Conservation (phyloP, 2,797 vertebrate species). For the Brachymystax lenok region DNA sequence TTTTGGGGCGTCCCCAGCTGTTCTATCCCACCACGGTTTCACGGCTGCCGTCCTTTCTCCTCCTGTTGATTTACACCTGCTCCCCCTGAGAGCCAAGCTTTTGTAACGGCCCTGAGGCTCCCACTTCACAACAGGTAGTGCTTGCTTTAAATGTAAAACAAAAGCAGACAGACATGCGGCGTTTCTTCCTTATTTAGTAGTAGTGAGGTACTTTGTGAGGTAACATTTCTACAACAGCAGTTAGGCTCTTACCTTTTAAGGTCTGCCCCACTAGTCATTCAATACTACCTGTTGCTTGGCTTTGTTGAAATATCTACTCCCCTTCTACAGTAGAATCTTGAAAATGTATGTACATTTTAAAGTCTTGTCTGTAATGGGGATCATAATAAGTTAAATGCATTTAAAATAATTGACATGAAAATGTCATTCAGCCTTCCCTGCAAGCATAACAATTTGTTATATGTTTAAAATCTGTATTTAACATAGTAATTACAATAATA, state of each 20-base stretch:
- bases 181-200: slow-evolving; percentile 44
- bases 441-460: not conserved
- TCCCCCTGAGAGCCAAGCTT: not conserved
- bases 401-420: not conserved
- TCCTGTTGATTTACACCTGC: no score
- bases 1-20: no score
- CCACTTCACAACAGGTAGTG: not conserved
- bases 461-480: not conserved
- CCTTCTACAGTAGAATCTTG: slow-evolving; percentile 11
- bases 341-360: no score
- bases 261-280: not conserved
- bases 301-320: slow-evolving; percentile 50
- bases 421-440: not conserved
- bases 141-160: not conserved
- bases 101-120: not conserved
- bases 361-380: no score
- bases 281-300: not conserved
- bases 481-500: not conserved
- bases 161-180: not conserved
- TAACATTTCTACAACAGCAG: not conserved
- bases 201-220: not conserved
- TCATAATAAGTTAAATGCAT: no score
- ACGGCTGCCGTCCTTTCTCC: no score
- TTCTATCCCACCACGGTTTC: no score
- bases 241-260: not conserved